Conservation (phyloP, 2,113 vertebrate genomes). For the Lichenostomus cassidix region DNA sequence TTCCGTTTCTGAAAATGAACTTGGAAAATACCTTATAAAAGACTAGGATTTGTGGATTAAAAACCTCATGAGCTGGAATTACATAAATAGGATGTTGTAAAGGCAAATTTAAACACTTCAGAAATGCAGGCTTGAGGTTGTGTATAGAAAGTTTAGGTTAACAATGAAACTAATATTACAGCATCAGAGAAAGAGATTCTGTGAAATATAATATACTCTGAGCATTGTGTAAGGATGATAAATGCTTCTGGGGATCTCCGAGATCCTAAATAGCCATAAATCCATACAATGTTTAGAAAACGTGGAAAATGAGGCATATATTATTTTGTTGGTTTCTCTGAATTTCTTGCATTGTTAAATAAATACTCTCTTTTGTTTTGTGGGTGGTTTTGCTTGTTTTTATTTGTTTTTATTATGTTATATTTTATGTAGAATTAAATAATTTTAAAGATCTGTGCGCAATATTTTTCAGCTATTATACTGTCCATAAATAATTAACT, state of each 20-base stretch:
- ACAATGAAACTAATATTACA: background rate
- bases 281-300: background rate
- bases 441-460: background rate
- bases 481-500: background rate
- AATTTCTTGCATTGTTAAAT: background rate
- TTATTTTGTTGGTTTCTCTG: background rate
- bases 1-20: background rate
- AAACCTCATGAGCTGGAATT: background rate
- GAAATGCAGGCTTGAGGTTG: accelerated
- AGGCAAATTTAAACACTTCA: background rate
- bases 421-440: background rate
- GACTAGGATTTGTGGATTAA: background rate
- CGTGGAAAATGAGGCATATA: accelerated
- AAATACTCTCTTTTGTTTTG: background rate
- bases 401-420: background rate
- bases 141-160: background rate
- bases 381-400: background rate
- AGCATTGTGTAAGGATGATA: background rate
- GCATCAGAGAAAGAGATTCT: background rate
- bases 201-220: background rate
- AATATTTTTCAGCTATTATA: background rate
- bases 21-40: background rate
- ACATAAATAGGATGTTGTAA: background rate
- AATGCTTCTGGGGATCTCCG: background rate
- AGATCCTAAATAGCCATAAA: background rate